Percentiles rank a stretch among this genome's conserved stretches.
Conservation (phyloP, 37 sponge, comb jelly and placozoan species). For the Oscarella lobularis region DNA sequence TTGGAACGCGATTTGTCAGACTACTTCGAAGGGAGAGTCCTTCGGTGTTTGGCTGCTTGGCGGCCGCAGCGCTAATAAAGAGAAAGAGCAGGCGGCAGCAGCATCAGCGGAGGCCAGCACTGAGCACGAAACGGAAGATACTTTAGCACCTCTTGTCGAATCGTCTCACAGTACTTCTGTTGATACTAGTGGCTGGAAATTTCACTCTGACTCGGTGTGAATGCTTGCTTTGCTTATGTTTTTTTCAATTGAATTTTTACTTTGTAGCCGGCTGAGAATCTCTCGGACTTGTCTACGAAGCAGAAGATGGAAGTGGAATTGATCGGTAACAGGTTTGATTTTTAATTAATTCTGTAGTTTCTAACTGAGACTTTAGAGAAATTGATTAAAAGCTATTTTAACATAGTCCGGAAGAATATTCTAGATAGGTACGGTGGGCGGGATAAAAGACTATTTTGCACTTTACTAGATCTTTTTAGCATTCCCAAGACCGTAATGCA, state of each 20-base stretch:
- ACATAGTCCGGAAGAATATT: constrained; percentile 85
- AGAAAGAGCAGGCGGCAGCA: not conserved
- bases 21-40: too few species aligned
- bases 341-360: constrained; percentile 2
- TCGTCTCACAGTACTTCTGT: too few species aligned
- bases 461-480: constrained; percentile 13
- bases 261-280: not conserved
- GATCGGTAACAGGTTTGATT: constrained; percentile 11
- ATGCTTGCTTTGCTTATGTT: not conserved
- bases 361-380: constrained; percentile 27
- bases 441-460: not conserved
- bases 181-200: not conserved
- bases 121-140: too few species aligned
- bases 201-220: not conserved
- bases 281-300: constrained; percentile 9
- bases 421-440: constrained; percentile 44
- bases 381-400: constrained; percentile 79
- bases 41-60: not conserved
- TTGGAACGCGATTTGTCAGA: too few species aligned
- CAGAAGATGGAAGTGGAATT: constrained; percentile 23
- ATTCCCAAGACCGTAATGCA: constrained; percentile 96
- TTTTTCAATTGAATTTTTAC: too few species aligned
- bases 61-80: not conserved
- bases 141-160: too few species aligned
- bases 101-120: not conserved